A percentile compares a stretch with the other conserved stretches of the same genome.
Evolutionary conservation across 2,888 invertebrate genomes (phyloP).

Genomic region (Agriopis leucophaearia): DNA sequence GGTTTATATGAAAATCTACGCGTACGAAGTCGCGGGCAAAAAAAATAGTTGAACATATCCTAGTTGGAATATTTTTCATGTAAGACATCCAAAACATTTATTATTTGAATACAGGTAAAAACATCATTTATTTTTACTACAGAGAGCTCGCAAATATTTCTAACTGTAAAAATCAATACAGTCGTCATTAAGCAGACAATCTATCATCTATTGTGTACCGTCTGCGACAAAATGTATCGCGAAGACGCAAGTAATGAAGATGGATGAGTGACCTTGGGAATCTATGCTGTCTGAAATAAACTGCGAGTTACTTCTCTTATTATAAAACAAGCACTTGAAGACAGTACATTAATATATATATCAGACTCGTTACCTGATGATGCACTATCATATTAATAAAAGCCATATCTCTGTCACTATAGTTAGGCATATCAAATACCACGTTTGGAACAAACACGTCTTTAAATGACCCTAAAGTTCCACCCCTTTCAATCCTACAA

Average conservation of each 20-base stretch:
- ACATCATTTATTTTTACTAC: not conserved
- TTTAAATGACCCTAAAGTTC: conserved; percentile 71
- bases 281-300: conserved; percentile 30
- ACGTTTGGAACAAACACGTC: conserved; percentile 78
- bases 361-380: conserved; percentile 65
- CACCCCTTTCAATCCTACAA: conserved; percentile 75
- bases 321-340: no score
- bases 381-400: conserved; percentile 71
- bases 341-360: no score
- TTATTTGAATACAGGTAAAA: not conserved
- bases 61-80: no score
- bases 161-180: conserved; percentile 21
- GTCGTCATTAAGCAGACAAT: conserved; percentile 31
- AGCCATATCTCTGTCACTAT: conserved; percentile 68
- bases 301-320: no score
- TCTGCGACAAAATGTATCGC: conserved; percentile 42
- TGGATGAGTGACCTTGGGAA: conserved; percentile 44
- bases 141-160: not conserved
- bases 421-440: conserved; percentile 72
- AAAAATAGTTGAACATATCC: no score
- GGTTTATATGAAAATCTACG: no score
- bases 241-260: conserved; percentile 44
- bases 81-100: no score
- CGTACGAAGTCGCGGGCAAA: no score
- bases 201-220: conserved; percentile 45